phyloP scores from a whole-genome alignment of 2,113 vertebrate species.

The Saimiri boliviensis region DNA sequence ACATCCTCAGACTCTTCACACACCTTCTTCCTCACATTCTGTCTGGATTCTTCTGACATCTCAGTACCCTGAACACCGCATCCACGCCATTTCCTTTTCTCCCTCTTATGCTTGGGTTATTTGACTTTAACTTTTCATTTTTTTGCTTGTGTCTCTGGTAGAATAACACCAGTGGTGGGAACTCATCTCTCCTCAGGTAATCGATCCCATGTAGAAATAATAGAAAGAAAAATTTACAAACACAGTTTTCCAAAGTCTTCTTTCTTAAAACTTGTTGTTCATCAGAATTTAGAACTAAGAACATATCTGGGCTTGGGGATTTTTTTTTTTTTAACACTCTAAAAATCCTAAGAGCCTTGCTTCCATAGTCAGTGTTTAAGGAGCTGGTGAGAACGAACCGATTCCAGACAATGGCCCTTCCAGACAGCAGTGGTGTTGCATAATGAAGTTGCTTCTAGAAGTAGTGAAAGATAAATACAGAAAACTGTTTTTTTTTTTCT shows the following conservation, averaged over 20 bases:
- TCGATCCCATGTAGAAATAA: not conserved
- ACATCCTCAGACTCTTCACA: not conserved
- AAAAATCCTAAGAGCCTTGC: not conserved
- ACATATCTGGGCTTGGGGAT: no score
- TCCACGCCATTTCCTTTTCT: not conserved
- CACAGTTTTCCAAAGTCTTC: not conserved
- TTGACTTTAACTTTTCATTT: not conserved
- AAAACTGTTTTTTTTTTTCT: no score
- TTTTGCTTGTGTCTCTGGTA: not conserved
- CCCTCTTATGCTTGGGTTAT: not conserved
- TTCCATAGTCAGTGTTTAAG: not conserved
- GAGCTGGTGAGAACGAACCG: not conserved
- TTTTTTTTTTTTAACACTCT: not conserved
- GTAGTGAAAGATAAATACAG: no score
- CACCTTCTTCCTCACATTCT: fast-evolving
- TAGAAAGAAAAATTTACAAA: not conserved
- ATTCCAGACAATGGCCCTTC: not conserved
- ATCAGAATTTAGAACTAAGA: not conserved
- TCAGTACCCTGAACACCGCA: no score
- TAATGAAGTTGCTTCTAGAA: not conserved
- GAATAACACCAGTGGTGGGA: not conserved
- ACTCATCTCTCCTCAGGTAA: not conserved
- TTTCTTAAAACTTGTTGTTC: not conserved
- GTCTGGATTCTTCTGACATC: not conserved
- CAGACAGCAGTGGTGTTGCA: no score